phyloP scores from a whole-genome alignment of 2,113 vertebrate genomes.

The Podilymbus podiceps region DNA sequence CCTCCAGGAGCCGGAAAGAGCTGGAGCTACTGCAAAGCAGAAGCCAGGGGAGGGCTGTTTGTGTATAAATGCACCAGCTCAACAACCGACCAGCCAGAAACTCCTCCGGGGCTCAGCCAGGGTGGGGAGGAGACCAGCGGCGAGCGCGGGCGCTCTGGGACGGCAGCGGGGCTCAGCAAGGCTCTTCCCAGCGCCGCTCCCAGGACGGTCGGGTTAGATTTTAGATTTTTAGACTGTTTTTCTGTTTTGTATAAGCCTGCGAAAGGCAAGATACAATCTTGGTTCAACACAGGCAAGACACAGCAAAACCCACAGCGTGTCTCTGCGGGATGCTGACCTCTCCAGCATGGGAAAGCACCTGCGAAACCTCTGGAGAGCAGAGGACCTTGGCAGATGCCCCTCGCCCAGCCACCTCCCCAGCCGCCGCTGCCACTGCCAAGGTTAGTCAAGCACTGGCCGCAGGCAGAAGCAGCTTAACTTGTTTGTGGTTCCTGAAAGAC shows the following conservation, averaged over 20 bases:
- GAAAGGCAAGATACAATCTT: not conserved
- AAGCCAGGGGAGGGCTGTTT: not conserved
- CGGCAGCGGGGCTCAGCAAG: not conserved
- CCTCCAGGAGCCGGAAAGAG: not conserved
- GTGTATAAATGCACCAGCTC: not conserved
- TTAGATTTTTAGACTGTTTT: not conserved
- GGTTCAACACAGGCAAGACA: not conserved
- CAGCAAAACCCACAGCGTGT: not conserved
- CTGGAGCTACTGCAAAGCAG: not conserved
- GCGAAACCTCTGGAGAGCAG: not conserved
- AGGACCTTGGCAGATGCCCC: not conserved
- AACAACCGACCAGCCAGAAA: not conserved
- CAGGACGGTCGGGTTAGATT: accelerated
- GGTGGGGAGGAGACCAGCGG: not conserved
- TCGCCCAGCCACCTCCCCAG: not conserved
- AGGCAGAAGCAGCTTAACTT: slow-evolving; percentile 1
- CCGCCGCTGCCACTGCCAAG: not conserved
- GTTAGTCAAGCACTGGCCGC: not conserved
- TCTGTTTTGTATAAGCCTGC: not conserved
- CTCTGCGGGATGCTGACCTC: not conserved
- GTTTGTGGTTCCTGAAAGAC: not conserved
- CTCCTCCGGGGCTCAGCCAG: not conserved
- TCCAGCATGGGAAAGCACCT: not conserved
- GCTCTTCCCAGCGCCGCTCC: not conserved
- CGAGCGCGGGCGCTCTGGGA: not conserved